Conservation (phyloP, 35 echinoderm and acorn worm species). For the Heliocidaris tuberculata region DNA sequence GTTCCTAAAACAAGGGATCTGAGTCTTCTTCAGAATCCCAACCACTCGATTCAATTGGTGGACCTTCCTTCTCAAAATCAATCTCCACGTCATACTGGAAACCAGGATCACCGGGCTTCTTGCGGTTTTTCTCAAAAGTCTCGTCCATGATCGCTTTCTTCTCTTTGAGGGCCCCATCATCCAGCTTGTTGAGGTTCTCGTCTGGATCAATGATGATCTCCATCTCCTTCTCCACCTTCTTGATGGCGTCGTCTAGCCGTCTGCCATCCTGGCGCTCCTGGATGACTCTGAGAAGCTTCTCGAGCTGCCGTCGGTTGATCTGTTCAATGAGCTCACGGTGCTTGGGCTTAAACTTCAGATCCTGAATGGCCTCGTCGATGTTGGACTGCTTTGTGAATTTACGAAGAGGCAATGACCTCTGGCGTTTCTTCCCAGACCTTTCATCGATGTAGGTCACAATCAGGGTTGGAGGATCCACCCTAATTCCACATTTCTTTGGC, state of each 20-base stretch:
- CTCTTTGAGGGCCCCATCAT: slow-evolving; percentile 71
- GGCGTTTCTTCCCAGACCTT: slow-evolving; percentile 68
- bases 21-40: slow-evolving; percentile 94
- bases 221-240: slow-evolving; percentile 62
- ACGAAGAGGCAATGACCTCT: slow-evolving; percentile 80
- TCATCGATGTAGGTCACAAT: slow-evolving; percentile 77
- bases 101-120: slow-evolving; percentile 72
- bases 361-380: slow-evolving; percentile 55
- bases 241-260: slow-evolving; percentile 70
- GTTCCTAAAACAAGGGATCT: slow-evolving; percentile 73
- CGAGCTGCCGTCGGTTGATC: slow-evolving; percentile 69
- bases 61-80: slow-evolving; percentile 77
- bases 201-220: slow-evolving; percentile 67
- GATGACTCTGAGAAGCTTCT: slow-evolving; percentile 85
- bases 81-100: slow-evolving; percentile 96
- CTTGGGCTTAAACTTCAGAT: slow-evolving; percentile 79
- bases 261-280: slow-evolving; percentile 71
- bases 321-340: slow-evolving; percentile 83
- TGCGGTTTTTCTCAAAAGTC: slow-evolving; percentile 90
- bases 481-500: slow-evolving; percentile 86
- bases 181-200: slow-evolving; percentile 69
- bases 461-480: slow-evolving; percentile 77
- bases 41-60: slow-evolving; percentile 78
- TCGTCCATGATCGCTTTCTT: slow-evolving; percentile 92
- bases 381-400: slow-evolving; percentile 91